These are phyloP conservation scores for Scolopax bukidnonensis DNA, from an alignment of 2,797 vertebrate species.

Conservation along the genomic window DNA sequence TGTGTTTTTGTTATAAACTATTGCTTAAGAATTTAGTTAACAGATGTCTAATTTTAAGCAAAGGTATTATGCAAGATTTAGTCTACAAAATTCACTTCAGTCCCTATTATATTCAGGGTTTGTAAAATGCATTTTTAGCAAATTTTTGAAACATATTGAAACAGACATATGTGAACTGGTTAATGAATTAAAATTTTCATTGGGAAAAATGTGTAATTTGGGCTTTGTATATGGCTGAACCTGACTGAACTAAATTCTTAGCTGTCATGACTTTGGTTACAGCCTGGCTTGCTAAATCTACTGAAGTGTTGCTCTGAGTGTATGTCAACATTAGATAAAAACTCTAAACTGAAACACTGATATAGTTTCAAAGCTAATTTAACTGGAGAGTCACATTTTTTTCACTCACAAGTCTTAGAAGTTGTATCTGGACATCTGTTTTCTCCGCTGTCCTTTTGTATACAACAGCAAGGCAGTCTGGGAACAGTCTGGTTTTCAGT, in stretches of 20 bases:
- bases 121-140: background rate
- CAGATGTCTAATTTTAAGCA: fast-evolving
- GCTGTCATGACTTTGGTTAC: too few relatives aligned
- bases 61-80: background rate
- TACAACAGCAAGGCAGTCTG: background rate
- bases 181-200: background rate
- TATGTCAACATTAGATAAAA: background rate
- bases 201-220: background rate
- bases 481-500: background rate
- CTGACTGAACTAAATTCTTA: background rate
- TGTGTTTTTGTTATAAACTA: background rate
- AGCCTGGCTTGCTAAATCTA: background rate
- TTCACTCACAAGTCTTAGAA: background rate
- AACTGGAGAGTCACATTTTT: background rate
- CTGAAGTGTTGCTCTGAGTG: background rate
- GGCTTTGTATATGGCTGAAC: background rate
- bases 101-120: background rate
- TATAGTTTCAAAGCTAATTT: background rate
- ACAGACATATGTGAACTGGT: background rate
- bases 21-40: background rate
- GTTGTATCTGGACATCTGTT: background rate
- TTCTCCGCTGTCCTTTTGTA: background rate
- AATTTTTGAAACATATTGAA: background rate
- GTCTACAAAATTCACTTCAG: background rate
- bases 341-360: background rate